A percentile compares a stretch with the other conserved stretches of the same genome.
phyloP scores from a whole-genome alignment of 2,888 invertebrate species.

The Dermolepida albohirtum region DNA sequence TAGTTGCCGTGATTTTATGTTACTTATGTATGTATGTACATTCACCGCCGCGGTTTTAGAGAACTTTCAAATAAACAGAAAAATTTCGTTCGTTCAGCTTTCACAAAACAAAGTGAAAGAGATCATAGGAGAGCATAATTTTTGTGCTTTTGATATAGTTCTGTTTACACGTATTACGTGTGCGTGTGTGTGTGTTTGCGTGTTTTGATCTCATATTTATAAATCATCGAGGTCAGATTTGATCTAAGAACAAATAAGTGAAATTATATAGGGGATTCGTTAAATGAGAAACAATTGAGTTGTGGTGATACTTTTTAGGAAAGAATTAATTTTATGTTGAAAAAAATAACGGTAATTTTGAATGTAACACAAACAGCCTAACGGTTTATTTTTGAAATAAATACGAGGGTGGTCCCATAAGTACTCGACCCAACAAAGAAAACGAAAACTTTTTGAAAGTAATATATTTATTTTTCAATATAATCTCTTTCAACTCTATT shows the following conservation, averaged over 20 bases:
- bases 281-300: too few relatives aligned
- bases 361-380: too few relatives aligned
- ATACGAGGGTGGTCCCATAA: too few relatives aligned
- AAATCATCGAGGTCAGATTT: not conserved
- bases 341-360: too few relatives aligned
- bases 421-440: too few relatives aligned
- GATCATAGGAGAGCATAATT: constrained; percentile 25
- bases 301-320: too few relatives aligned
- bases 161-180: constrained; percentile 3
- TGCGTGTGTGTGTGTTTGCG: not conserved
- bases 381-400: too few relatives aligned
- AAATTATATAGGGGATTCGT: too few relatives aligned
- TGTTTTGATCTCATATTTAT: not conserved
- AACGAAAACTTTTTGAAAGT: too few relatives aligned
- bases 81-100: constrained; percentile 47
- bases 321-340: too few relatives aligned
- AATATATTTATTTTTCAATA: too few relatives aligned
- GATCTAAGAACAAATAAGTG: not conserved
- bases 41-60: constrained; percentile 48
- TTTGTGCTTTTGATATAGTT: constrained; percentile 32
- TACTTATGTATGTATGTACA: constrained; percentile 15
- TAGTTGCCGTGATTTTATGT: constrained; percentile 45
- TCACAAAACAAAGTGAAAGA: constrained; percentile 52
- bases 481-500: too few relatives aligned
- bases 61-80: constrained; percentile 50